Conservation (phyloP, 2,113 vertebrate genomes). For the Platichthys flesus region DNA sequence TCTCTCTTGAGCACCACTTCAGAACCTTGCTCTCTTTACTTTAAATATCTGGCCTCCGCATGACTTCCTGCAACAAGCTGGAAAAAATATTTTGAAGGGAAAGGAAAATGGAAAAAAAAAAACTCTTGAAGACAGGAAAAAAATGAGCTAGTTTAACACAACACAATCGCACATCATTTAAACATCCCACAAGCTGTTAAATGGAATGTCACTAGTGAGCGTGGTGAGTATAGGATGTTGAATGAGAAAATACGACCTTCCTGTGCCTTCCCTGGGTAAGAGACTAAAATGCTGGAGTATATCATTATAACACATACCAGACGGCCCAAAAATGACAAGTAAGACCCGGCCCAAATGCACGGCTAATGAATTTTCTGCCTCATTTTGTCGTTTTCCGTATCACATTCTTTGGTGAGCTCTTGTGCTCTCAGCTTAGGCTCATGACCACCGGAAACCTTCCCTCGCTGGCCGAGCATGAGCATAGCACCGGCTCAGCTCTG, state of each 20-base stretch:
- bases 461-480: constrained; percentile 26
- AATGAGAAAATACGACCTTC: constrained; percentile 6
- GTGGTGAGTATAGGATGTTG: constrained; percentile 22
- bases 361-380: constrained; percentile 48
- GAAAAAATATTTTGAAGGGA: constrained; percentile 25
- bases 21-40: constrained; percentile 79
- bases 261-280: not conserved
- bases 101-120: constrained; percentile 15
- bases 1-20: constrained; percentile 82
- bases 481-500: constrained; percentile 40
- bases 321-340: constrained; percentile 23
- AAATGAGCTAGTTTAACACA: constrained; percentile 45
- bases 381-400: constrained; percentile 35
- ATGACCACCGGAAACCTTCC: not conserved
- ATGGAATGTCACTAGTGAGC: constrained; percentile 46
- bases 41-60: constrained; percentile 83
- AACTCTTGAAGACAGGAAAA: constrained; percentile 9
- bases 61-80: constrained; percentile 74
- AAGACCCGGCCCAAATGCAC: constrained; percentile 23
- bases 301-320: constrained; percentile 15
- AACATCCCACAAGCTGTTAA: constrained; percentile 62
- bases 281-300: constrained; percentile 15
- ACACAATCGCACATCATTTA: constrained; percentile 53
- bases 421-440: not conserved
- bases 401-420: constrained; percentile 4